These are phyloP conservation scores for Zygothrica quintamaculata DNA, from an alignment of 2,888 invertebrate genomes.

Conservation along the genomic window DNA sequence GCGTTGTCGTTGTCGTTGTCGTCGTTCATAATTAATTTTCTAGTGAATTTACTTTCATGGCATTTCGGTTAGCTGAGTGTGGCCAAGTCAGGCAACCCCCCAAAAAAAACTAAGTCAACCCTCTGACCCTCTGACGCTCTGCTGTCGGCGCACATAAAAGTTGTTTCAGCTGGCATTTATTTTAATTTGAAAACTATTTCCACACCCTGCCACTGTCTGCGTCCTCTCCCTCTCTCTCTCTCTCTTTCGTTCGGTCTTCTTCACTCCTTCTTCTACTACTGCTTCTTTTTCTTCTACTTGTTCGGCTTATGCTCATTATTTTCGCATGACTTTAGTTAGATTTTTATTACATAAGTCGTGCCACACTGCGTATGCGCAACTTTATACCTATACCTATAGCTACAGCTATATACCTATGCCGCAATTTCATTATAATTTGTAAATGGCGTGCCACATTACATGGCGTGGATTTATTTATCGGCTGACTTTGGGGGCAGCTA, in stretches of 20 bases:
- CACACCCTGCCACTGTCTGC: slow-evolving; percentile 33
- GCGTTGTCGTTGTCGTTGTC: slow-evolving; percentile 27
- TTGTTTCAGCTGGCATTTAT: slow-evolving; percentile 76
- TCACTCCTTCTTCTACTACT: background rate
- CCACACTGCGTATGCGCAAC: slow-evolving; percentile 73
- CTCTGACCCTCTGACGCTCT: background rate
- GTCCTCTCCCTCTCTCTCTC: slow-evolving; percentile 6
- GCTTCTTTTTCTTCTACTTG: background rate
- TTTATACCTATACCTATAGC: no score
- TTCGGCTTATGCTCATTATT: slow-evolving; percentile 68
- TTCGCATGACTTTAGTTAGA: slow-evolving; percentile 73
- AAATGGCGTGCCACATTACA: slow-evolving; percentile 63
- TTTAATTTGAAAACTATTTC: slow-evolving; percentile 80
- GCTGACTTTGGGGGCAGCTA: background rate
- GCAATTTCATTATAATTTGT: slow-evolving; percentile 70
- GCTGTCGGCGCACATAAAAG: slow-evolving; percentile 67
- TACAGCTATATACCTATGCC: slow-evolving; percentile 41
- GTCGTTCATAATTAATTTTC: slow-evolving; percentile 78
- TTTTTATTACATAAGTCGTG: slow-evolving; percentile 72
- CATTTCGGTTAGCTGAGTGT: slow-evolving; percentile 69
- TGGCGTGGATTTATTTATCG: slow-evolving; percentile 25
- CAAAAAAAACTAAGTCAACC: slow-evolving; percentile 11
- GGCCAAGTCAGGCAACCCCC: slow-evolving; percentile 34
- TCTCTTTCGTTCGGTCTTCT: background rate
- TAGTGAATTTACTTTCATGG: slow-evolving; percentile 78